Evolutionary conservation across 1,140 invertebrate species (phyloP).

Genomic region (Tenebrio molitor): DNA sequence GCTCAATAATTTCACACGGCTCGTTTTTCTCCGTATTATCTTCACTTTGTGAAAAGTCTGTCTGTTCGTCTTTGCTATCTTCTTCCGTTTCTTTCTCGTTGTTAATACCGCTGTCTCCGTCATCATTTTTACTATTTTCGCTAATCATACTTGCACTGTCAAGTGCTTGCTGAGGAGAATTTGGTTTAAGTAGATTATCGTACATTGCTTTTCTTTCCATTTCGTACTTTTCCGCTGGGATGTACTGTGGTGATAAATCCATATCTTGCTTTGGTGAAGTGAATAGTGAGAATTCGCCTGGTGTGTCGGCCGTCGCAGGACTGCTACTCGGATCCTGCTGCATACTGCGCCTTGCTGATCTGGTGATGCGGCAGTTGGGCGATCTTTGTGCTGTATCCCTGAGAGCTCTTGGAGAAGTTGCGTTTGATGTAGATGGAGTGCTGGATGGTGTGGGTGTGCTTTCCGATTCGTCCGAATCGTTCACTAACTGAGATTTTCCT

Average conservation of each 20-base stretch:
- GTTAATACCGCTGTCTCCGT: slow-evolving; percentile 52
- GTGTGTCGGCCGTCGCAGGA: slow-evolving; percentile 62
- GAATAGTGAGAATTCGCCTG: slow-evolving; percentile 61
- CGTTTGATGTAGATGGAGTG: slow-evolving; percentile 59
- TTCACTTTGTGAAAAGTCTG: slow-evolving; percentile 59
- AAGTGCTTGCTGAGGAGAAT: no score
- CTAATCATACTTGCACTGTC: no score
- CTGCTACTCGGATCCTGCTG: slow-evolving; percentile 64
- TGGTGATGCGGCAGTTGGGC: slow-evolving; percentile 58
- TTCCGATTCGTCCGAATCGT: slow-evolving; percentile 64
- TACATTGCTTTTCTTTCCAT: slow-evolving; percentile 64
- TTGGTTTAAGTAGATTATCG: slow-evolving; percentile 63
- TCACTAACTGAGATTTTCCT: slow-evolving; percentile 73
- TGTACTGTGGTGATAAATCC: slow-evolving; percentile 65
- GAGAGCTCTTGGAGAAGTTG: slow-evolving; percentile 60
- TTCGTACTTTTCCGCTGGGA: slow-evolving; percentile 66
- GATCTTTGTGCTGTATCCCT: slow-evolving; percentile 54
- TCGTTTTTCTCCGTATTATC: not conserved
- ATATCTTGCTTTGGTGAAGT: slow-evolving; percentile 60
- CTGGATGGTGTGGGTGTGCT: slow-evolving; percentile 62
- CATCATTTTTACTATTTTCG: no score
- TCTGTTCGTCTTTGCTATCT: slow-evolving; percentile 63
- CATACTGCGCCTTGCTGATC: slow-evolving; percentile 63
- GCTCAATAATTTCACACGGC: slow-evolving; percentile 14
- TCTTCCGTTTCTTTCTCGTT: slow-evolving; percentile 60